Evolutionary conservation across 2,797 vertebrate genomes (phyloP).

Genomic region (Propithecus perrieri): DNA sequence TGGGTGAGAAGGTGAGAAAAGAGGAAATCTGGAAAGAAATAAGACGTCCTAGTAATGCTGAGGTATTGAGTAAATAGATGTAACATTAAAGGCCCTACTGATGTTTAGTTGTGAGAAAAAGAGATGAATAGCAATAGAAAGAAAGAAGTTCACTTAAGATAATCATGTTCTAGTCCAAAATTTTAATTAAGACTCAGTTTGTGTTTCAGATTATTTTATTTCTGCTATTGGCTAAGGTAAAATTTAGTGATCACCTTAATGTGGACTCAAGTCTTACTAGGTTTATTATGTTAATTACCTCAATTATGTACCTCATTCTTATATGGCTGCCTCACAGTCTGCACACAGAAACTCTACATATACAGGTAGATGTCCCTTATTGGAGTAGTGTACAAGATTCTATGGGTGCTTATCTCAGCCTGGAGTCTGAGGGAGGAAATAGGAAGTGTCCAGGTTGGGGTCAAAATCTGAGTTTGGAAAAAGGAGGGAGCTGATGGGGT

Average conservation of each 20-base stretch:
- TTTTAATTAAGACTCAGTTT: not conserved
- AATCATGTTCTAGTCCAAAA: not conserved
- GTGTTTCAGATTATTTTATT: not conserved
- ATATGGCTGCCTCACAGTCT: not conserved
- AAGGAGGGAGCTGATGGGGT: not conserved
- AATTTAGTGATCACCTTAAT: not conserved
- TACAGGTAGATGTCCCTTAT: not conserved
- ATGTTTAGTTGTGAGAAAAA: not conserved
- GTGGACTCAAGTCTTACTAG: not conserved
- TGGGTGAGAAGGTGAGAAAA: not conserved
- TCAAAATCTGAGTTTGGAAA: not conserved
- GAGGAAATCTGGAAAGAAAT: not conserved
- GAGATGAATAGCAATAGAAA: not conserved
- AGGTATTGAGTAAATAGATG: not conserved
- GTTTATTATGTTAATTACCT: not conserved
- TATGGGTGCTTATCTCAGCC: not conserved
- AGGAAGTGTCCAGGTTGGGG: accelerated
- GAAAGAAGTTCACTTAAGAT: not conserved
- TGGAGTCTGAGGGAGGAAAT: not conserved
- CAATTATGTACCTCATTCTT: not conserved
- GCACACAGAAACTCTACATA: not conserved
- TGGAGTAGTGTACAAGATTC: not conserved
- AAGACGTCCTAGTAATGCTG: not conserved
- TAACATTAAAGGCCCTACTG: not conserved
- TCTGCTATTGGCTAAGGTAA: not conserved